These are phyloP conservation scores for Pantherophis vulpinus DNA, from an alignment of 2,797 vertebrate species.

Conservation along the genomic window DNA sequence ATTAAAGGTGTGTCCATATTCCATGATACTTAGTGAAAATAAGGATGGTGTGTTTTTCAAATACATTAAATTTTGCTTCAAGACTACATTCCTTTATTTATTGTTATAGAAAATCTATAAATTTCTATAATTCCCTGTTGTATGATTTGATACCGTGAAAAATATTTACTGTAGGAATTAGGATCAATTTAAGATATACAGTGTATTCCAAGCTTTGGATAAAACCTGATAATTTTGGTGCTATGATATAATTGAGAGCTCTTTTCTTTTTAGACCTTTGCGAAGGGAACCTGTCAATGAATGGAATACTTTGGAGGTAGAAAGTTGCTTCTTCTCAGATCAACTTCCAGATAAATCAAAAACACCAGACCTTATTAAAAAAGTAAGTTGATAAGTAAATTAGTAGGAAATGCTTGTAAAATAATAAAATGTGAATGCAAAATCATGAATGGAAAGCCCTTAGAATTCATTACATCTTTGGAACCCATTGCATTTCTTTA, in stretches of 20 bases:
- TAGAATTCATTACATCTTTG: background rate
- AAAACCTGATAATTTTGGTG: background rate
- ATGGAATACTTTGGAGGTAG: slow-evolving; percentile 84
- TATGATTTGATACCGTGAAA: background rate
- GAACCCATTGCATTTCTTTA: background rate
- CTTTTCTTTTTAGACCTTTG: slow-evolving; percentile 76
- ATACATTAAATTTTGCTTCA: background rate
- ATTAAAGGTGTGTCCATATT: background rate
- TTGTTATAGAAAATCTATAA: background rate
- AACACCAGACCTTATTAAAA: slow-evolving; percentile 92
- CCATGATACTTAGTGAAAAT: background rate
- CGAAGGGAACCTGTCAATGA: slow-evolving; percentile 76
- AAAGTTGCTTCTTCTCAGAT: slow-evolving; percentile 83
- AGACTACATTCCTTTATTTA: background rate
- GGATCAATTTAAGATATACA: background rate
- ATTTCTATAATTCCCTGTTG: background rate
- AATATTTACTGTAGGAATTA: background rate
- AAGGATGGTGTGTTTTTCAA: background rate
- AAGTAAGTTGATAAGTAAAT: slow-evolving; percentile 85
- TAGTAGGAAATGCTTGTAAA: background rate
- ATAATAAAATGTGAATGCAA: background rate
- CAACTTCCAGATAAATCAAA: slow-evolving; percentile 85
- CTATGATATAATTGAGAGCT: background rate
- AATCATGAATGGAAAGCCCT: background rate
- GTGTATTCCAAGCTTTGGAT: background rate